A percentile compares a stretch with the other conserved stretches of the same genome.
Evolutionary conservation across 2,888 invertebrate species (phyloP).

Genomic region (Heteropelma amictum): DNA sequence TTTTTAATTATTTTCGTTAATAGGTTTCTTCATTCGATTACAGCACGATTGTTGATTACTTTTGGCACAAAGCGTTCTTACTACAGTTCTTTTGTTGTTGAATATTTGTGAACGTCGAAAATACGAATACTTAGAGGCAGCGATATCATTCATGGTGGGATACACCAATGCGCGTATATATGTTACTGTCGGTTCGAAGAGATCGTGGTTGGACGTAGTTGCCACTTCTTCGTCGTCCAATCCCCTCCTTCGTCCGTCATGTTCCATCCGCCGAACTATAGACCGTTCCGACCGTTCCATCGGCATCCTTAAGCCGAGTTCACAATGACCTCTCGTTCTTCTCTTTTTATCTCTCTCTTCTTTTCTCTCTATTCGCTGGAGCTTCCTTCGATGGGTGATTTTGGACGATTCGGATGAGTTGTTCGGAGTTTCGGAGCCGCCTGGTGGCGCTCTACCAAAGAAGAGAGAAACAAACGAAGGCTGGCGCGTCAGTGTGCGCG

Average conservation of each 20-base stretch:
- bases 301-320: slow-evolving; percentile 18
- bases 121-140: background rate
- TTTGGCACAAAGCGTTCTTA: background rate
- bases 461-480: no score
- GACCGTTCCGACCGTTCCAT: background rate
- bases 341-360: background rate
- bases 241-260: no score
- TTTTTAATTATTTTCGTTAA: no score
- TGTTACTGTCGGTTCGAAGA: slow-evolving; percentile 34
- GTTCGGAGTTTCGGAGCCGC: no score
- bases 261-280: no score
- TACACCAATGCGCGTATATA: slow-evolving; percentile 28
- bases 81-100: background rate
- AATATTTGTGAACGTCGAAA: slow-evolving; percentile 11
- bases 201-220: slow-evolving; percentile 15
- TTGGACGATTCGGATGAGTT: no score
- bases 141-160: slow-evolving; percentile 48
- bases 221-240: background rate
- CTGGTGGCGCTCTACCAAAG: no score
- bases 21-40: no score
- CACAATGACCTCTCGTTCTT: background rate
- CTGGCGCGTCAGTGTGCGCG: no score
- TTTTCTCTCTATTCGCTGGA: background rate
- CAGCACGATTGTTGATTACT: background rate
- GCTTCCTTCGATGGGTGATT: background rate